These are phyloP conservation scores for Eufriesea mexicana DNA, from an alignment of 1,140 invertebrate genomes.

Conservation along the genomic window DNA sequence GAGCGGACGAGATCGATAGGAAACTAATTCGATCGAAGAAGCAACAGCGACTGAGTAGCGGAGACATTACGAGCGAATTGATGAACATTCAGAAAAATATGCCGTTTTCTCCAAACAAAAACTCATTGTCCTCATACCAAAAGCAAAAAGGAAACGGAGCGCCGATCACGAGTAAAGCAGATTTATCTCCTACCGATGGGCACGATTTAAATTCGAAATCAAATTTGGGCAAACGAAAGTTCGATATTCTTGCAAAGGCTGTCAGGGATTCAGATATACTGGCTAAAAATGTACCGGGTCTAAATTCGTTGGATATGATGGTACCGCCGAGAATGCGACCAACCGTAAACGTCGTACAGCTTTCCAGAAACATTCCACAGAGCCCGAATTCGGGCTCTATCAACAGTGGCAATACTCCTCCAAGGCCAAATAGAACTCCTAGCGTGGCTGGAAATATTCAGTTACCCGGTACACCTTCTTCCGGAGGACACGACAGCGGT, in stretches of 20 bases:
- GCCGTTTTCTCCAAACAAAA: constrained; percentile 75
- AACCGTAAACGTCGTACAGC: constrained; percentile 85
- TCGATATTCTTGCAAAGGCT: constrained; percentile 73
- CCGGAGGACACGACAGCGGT: constrained; percentile 79
- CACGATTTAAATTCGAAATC: constrained; percentile 63
- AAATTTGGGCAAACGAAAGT: constrained; percentile 72
- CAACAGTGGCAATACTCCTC: constrained; percentile 73
- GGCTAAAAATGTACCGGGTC: constrained; percentile 81
- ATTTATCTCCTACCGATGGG: constrained; percentile 4
- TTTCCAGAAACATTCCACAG: constrained; percentile 80
- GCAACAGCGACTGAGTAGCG: constrained; percentile 69
- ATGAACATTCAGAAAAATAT: constrained; percentile 77
- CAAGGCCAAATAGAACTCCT: constrained; percentile 69
- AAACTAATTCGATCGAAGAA: constrained; percentile 73
- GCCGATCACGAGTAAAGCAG: constrained; percentile 31
- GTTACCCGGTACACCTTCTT: constrained; percentile 64
- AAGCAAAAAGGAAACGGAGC: constrained; percentile 66
- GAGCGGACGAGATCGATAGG: constrained; percentile 76
- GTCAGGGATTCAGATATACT: constrained; percentile 78
- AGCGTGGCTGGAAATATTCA: constrained; percentile 69
- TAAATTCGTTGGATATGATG: constrained; percentile 84
- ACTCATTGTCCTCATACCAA: constrained; percentile 69
- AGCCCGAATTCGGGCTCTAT: constrained; percentile 76
- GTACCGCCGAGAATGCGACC: constrained; percentile 81
- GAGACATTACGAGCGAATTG: constrained; percentile 75